Evolutionary conservation across 2,113 vertebrate genomes (phyloP).

Genomic region (Illadopsis cleaveri): DNA sequence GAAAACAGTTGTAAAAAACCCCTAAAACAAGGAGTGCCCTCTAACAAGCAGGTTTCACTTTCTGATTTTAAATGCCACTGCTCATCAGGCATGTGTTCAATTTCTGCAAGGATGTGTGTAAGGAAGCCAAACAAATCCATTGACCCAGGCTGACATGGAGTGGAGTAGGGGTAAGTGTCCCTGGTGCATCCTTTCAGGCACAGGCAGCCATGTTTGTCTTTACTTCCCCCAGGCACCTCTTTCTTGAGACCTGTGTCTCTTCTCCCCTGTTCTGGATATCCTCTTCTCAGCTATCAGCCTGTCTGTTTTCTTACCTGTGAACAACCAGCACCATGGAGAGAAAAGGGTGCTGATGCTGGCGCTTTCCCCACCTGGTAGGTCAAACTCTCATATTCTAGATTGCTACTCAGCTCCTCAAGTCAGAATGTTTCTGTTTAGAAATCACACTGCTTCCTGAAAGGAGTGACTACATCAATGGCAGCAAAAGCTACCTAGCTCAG

Average conservation of each 20-base stretch:
- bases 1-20: not conserved
- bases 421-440: not conserved
- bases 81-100: not conserved
- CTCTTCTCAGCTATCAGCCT: not conserved
- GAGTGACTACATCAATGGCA: not conserved
- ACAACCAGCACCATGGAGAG: not conserved
- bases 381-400: not conserved
- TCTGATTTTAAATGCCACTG: not conserved
- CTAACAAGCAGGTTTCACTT: rapidly evolving
- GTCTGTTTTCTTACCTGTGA: not conserved
- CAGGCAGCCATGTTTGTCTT: not conserved
- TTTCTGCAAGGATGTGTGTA: not conserved
- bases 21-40: not conserved
- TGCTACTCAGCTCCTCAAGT: not conserved
- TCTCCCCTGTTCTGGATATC: not conserved
- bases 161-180: too few species aligned
- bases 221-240: not conserved
- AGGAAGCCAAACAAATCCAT: not conserved
- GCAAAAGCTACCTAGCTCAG: rapidly evolving
- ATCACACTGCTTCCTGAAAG: not conserved
- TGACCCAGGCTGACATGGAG: rapidly evolving
- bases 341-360: not conserved
- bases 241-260: not conserved
- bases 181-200: not conserved
- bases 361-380: not conserved